These are phyloP conservation scores for Neuroterus valhalla DNA, from an alignment of 1,140 invertebrate genomes.

Conservation along the genomic window DNA sequence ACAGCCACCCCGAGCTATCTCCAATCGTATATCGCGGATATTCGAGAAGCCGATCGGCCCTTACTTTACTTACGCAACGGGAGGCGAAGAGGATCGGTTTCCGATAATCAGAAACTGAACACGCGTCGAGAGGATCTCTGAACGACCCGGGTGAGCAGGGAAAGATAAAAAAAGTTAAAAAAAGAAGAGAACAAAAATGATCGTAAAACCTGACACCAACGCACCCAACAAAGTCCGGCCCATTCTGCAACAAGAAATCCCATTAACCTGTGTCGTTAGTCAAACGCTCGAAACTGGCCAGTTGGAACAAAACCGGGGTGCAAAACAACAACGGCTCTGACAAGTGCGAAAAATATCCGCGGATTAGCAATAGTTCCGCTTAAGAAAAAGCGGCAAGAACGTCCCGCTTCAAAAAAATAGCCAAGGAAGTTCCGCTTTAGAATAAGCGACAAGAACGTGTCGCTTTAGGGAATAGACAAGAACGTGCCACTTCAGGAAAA, in stretches of 20 bases:
- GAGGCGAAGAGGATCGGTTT: conserved; percentile 40
- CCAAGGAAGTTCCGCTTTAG: too few relatives aligned
- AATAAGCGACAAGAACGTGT: too few relatives aligned
- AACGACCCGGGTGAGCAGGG: not conserved
- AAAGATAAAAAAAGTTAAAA: not conserved
- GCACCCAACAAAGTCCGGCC: conserved; percentile 23
- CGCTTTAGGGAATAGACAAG: too few relatives aligned
- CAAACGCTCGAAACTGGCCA: conserved; percentile 48
- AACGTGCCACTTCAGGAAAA: too few relatives aligned
- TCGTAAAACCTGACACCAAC: conserved; percentile 31
- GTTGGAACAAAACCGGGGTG: conserved; percentile 42
- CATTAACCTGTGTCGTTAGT: conserved; percentile 50
- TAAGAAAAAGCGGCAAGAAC: too few relatives aligned
- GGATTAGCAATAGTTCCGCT: too few relatives aligned
- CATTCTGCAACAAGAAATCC: conserved; percentile 48
- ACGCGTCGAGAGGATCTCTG: conserved; percentile 18
- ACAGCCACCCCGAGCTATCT: conserved; percentile 20
- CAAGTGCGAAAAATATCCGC: conserved; percentile 47
- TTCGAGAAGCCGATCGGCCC: conserved; percentile 12
- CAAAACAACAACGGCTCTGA: conserved; percentile 39
- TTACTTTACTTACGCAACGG: too few relatives aligned
- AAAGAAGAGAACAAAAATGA: conserved; percentile 32
- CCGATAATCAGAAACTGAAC: conserved; percentile 46
- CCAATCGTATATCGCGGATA: conserved; percentile 28
- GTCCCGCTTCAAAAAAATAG: too few relatives aligned